These are phyloP conservation scores for Ecdyonurus torrentis DNA, from an alignment of 2,888 invertebrate genomes.

Conservation along the genomic window DNA sequence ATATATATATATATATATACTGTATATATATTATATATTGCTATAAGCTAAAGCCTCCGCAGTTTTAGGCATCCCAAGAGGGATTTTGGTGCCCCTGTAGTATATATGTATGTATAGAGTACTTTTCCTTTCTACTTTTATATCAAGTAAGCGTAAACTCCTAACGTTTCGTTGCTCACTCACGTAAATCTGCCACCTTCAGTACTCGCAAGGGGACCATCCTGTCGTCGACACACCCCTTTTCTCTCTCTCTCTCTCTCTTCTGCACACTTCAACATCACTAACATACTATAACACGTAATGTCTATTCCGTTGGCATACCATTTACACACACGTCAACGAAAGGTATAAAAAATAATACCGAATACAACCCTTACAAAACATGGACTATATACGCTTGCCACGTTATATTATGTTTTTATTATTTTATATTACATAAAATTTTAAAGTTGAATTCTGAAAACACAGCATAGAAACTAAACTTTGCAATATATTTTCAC, in stretches of 20 bases:
- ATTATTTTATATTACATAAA: no score
- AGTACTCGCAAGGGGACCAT: not conserved
- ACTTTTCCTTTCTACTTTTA: not conserved
- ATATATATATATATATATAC: not conserved
- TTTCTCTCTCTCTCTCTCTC: not conserved
- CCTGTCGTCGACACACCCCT: no score
- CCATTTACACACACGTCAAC: no score
- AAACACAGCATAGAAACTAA: no score
- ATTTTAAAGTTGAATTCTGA: no score
- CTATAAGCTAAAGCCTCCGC: not conserved
- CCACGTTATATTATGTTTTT: no score
- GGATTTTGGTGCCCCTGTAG: not conserved
- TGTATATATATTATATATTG: no score
- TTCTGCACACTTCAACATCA: not conserved
- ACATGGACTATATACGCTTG: no score
- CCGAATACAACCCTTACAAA: no score
- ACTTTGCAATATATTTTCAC: no score
- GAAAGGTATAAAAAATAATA: no score
- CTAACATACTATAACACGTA: not conserved
- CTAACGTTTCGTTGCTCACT: not conserved
- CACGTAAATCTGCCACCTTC: not conserved
- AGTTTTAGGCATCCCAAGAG: not conserved
- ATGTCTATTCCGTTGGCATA: no score
- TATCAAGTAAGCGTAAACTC: not conserved
- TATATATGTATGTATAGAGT: not conserved